Evolutionary conservation across 2,888 invertebrate species (phyloP).

Genomic region (Octodonta nipae): DNA sequence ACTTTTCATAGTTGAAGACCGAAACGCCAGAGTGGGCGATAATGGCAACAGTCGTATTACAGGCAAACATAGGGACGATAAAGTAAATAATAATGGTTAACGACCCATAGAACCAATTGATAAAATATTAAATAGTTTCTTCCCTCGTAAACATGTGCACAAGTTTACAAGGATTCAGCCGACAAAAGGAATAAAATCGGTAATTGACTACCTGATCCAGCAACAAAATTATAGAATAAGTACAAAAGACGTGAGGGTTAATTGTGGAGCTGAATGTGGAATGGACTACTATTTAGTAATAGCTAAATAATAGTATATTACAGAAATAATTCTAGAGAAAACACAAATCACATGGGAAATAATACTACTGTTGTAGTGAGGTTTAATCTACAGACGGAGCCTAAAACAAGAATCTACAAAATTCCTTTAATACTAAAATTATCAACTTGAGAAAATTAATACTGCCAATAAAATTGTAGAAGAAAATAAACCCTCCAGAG

Average conservation of each 20-base stretch:
- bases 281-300: no score
- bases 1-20: not conserved
- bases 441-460: no score
- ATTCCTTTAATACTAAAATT: no score
- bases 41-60: no score
- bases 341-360: no score
- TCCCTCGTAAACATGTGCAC: not conserved
- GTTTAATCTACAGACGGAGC: no score
- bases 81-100: not conserved
- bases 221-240: not conserved
- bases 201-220: conserved; percentile 1
- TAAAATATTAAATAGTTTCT: not conserved
- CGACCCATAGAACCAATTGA: not conserved
- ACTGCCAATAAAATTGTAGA: no score
- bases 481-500: no score
- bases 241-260: not conserved
- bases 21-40: not conserved
- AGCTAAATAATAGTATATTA: no score
- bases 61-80: not conserved
- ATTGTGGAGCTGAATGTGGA: not conserved
- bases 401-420: not conserved
- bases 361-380: no score
- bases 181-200: not conserved
- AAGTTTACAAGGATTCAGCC: not conserved
- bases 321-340: no score